A percentile compares a stretch with the other conserved stretches of the same genome.
These are phyloP conservation scores for Opisthograptis luteolata DNA, from an alignment of 2,888 invertebrate genomes.

Conservation along the genomic window DNA sequence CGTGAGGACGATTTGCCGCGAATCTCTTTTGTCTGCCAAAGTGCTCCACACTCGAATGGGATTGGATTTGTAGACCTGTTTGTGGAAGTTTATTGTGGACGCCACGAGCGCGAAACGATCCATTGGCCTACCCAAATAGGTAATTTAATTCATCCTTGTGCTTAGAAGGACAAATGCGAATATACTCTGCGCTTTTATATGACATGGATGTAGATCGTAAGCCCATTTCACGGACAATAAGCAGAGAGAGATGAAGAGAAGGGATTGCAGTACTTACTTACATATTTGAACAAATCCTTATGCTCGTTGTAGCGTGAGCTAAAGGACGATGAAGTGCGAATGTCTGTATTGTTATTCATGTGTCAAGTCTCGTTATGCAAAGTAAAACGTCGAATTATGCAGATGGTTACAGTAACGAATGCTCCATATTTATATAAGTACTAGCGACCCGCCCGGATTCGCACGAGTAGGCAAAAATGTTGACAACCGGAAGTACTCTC, in stretches of 20 bases:
- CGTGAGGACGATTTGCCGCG: slow-evolving; percentile 58
- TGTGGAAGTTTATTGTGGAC: slow-evolving; percentile 40
- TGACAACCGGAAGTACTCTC: too few species aligned
- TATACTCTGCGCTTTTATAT: slow-evolving; percentile 33
- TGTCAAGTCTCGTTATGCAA: slow-evolving; percentile 63
- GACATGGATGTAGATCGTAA: slow-evolving; percentile 24
- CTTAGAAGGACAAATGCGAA: slow-evolving; percentile 24
- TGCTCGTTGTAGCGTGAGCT: slow-evolving; percentile 38
- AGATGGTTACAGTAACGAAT: slow-evolving; percentile 65
- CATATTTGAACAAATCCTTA: slow-evolving; percentile 28
- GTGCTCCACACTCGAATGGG: slow-evolving; percentile 59
- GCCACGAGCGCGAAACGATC: slow-evolving; percentile 28
- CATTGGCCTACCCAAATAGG: slow-evolving; percentile 33
- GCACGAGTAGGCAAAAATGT: too few species aligned
- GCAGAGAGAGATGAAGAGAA: slow-evolving; percentile 12
- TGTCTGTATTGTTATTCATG: slow-evolving; percentile 62
- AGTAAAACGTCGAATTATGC: slow-evolving; percentile 68
- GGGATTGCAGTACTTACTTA: too few species aligned
- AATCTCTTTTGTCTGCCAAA: slow-evolving; percentile 68
- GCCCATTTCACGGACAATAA: slow-evolving; percentile 22
- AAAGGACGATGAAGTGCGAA: slow-evolving; percentile 50
- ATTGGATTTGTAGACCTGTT: slow-evolving; percentile 47
- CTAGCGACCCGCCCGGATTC: too few species aligned
- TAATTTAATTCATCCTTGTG: slow-evolving; percentile 31
- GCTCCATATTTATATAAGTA: slow-evolving; percentile 56